Evolutionary conservation across 2,797 vertebrate species (phyloP), one percentile per base, ranked within the genome.

Genomic region (Lepus townsendii): DNA sequence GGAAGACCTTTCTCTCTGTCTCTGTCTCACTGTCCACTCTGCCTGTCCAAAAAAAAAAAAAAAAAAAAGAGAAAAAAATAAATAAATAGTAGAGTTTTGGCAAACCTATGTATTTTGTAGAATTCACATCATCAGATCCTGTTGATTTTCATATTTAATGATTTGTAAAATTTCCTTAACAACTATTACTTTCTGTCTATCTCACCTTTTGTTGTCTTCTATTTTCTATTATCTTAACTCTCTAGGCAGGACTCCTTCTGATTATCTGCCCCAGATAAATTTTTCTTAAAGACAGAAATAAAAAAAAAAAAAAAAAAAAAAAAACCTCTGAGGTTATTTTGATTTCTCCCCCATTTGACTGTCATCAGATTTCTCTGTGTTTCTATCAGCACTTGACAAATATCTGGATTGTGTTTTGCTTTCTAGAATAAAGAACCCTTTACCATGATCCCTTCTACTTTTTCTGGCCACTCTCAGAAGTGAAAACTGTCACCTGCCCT

Each of bases 351-450:
- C 24, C 8, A 54, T 35, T 66, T 83, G 50, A 35, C 27, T 26
- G 0, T 65, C 62, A 82, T 88, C 9, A 54, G 10, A 60, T 65
- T 42, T 68, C 8, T n/a, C n/a, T 94, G 47, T 47, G 3, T 92
- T 73, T 7, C 26, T 62, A 86, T 66, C 13, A 63, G 38, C 14
- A 38, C 10, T 30, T 76, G 27, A 35, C 13, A 32, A 57, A 88
- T 92, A 32, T 66, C 69, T 83, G 88, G 19, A 60, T 83, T 91
- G 60, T 77, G 7, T 84, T 93, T 85, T 84, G 63, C 26, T 57
- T 92, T 54, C 24, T 22, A 68, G 30, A 93, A 78, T 16, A 66
- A 32, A 76, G 16, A 7, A 85, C 54, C 26, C 0, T 19, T 63
- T 38, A 71, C 52, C 19, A 52, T 42, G 42, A 63, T 60, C 32